Evolutionary conservation across 2,888 invertebrate species (phyloP).

Genomic region (Laothoe populi): DNA sequence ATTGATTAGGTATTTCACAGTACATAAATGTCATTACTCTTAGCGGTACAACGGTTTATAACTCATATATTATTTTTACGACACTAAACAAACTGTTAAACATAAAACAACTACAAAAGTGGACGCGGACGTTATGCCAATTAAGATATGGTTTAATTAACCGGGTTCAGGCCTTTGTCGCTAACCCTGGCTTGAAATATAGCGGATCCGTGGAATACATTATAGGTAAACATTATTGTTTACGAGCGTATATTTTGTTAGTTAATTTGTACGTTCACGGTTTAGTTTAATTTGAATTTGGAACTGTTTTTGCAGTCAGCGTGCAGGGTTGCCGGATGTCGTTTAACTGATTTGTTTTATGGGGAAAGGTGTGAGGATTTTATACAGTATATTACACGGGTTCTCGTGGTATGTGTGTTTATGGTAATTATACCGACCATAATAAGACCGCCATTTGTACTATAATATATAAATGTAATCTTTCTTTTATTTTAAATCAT

Average conservation of each 20-base stretch:
- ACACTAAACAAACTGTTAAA: constrained; percentile 21
- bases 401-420: no score
- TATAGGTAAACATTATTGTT: constrained; percentile 28
- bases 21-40: neutral
- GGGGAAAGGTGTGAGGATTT: neutral
- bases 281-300: neutral
- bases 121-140: constrained; percentile 12
- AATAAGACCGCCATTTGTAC: no score
- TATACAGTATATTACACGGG: no score
- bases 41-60: neutral
- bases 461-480: no score
- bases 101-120: constrained; percentile 26
- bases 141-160: constrained; percentile 29
- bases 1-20: neutral
- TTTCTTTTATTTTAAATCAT: no score
- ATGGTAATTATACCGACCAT: no score
- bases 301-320: neutral
- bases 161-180: constrained; percentile 7
- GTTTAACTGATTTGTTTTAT: constrained; percentile 17
- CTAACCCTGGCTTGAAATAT: constrained; percentile 26
- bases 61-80: neutral
- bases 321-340: constrained; percentile 4
- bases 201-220: constrained; percentile 25
- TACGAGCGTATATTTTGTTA: constrained; percentile 15
- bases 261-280: neutral